phyloP scores from a whole-genome alignment of 2,113 vertebrate species.

The Tyrannus savana region DNA sequence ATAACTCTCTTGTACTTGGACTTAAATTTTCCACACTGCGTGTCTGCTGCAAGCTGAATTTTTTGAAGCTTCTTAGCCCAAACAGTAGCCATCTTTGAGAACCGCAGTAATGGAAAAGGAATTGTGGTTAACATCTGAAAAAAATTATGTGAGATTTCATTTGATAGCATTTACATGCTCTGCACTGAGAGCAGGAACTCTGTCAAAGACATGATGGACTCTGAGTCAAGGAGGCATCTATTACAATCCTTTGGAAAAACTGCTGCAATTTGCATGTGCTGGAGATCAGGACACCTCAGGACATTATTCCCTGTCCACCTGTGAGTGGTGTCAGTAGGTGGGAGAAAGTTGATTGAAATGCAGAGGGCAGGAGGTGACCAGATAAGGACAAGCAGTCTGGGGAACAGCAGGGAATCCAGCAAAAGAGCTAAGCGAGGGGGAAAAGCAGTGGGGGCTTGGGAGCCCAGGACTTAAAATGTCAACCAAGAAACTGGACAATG shows the following conservation, averaged over 20 bases:
- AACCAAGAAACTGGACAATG: neutral
- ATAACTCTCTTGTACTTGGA: constrained; percentile 2
- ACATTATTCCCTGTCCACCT: neutral
- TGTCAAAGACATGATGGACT: neutral
- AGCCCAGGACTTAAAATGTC: neutral
- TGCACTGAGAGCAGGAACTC: neutral
- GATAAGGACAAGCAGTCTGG: neutral
- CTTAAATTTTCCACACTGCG: constrained; percentile 32
- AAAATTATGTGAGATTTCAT: constrained; percentile 37
- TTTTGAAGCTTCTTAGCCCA: constrained; percentile 32
- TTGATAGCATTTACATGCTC: constrained; percentile 1
- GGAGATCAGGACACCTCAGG: neutral
- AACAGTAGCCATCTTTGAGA: constrained; percentile 58
- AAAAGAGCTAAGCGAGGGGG: neutral
- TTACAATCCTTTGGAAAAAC: neutral
- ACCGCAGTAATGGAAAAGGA: neutral
- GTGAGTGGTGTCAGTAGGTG: neutral
- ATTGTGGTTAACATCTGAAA: constrained; percentile 19
- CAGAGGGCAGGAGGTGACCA: neutral
- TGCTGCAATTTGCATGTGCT: neutral
- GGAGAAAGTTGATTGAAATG: neutral
- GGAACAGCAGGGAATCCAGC: neutral
- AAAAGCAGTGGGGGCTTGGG: neutral
- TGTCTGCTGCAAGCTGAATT: constrained; percentile 38
- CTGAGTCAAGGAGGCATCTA: neutral